These are phyloP conservation scores for Drosophila carrolli DNA, from an alignment of 1,140 invertebrate species.

Conservation along the genomic window DNA sequence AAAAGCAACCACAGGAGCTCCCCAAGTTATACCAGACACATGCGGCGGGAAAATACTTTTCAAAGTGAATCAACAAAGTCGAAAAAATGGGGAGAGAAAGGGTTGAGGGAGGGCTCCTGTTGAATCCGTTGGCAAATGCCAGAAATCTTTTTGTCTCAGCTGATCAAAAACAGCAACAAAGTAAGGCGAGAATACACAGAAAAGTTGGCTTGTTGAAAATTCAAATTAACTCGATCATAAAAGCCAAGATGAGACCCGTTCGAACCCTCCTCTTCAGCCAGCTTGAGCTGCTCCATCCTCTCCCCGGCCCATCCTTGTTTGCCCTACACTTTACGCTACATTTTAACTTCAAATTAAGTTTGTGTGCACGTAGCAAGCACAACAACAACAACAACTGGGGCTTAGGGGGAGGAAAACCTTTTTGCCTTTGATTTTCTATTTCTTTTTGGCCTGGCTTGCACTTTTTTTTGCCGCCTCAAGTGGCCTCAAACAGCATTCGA, in stretches of 20 bases:
- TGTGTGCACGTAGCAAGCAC: slow-evolving; percentile 81
- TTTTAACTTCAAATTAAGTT: slow-evolving; percentile 82
- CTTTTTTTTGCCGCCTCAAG: slow-evolving; percentile 60
- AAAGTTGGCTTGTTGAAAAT: slow-evolving; percentile 65
- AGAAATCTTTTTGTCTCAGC: slow-evolving; percentile 54
- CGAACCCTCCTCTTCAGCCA: slow-evolving; percentile 32
- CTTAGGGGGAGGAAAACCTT: slow-evolving; percentile 43
- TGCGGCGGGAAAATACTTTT: slow-evolving; percentile 80
- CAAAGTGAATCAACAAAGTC: slow-evolving; percentile 73
- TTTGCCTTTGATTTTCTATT: slow-evolving; percentile 62
- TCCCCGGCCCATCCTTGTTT: slow-evolving; percentile 10
- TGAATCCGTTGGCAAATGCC: slow-evolving; percentile 37
- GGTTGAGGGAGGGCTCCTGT: slow-evolving; percentile 28
- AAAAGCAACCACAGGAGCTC: slow-evolving; percentile 63
- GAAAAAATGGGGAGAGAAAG: slow-evolving; percentile 32
- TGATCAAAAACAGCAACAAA: slow-evolving; percentile 33
- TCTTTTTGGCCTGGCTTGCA: slow-evolving; percentile 73
- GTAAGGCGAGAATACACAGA: slow-evolving; percentile 22
- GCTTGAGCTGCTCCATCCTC: not conserved
- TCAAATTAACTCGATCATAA: slow-evolving; percentile 80
- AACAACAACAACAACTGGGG: slow-evolving; percentile 39
- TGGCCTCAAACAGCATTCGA: slow-evolving; percentile 41
- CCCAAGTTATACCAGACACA: slow-evolving; percentile 73
- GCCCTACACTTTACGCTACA: slow-evolving; percentile 66
- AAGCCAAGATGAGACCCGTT: slow-evolving; percentile 66